Conservation (phyloP, 2,888 invertebrate genomes). For the Cremastobaeus sp. region DNA sequence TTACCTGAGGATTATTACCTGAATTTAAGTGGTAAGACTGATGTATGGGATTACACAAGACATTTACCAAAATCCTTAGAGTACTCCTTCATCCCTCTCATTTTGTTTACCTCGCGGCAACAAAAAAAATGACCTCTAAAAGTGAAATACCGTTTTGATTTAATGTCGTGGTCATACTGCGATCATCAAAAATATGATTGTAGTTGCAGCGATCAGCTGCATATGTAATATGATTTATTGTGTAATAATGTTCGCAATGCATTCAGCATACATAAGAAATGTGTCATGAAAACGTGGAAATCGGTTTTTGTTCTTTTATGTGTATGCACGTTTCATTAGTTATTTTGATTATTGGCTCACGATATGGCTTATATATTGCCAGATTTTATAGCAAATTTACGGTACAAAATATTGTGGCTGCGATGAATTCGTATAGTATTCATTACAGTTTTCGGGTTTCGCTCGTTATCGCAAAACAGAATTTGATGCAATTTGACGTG, state of each 20-base stretch:
- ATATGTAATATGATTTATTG: constrained; percentile 21
- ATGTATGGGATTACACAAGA: too few relatives aligned
- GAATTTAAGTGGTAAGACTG: too few relatives aligned
- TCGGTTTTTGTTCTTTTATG: constrained; percentile 14
- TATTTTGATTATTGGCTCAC: constrained; percentile 22
- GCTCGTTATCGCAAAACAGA: too few relatives aligned
- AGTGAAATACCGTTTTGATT: too few relatives aligned
- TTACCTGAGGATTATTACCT: too few relatives aligned
- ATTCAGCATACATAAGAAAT: constrained; percentile 18
- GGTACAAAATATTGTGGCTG: not conserved
- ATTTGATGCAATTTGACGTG: too few relatives aligned
- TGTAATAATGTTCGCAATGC: constrained; percentile 7
- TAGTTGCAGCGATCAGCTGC: constrained; percentile 8
- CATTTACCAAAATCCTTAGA: too few relatives aligned
- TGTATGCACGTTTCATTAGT: constrained; percentile 6
- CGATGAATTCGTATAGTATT: not conserved
- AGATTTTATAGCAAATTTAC: not conserved
- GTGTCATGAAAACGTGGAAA: constrained; percentile 20
- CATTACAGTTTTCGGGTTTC: not conserved
- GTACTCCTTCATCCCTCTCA: too few relatives aligned
- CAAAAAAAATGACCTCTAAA: too few relatives aligned
- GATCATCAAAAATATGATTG: constrained; percentile 3
- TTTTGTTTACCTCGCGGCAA: too few relatives aligned
- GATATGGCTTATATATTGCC: constrained; percentile 4
- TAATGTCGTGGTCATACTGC: too few relatives aligned